These are phyloP conservation scores for Hedychridium roseum DNA, from an alignment of 2,888 invertebrate genomes.

Conservation along the genomic window DNA sequence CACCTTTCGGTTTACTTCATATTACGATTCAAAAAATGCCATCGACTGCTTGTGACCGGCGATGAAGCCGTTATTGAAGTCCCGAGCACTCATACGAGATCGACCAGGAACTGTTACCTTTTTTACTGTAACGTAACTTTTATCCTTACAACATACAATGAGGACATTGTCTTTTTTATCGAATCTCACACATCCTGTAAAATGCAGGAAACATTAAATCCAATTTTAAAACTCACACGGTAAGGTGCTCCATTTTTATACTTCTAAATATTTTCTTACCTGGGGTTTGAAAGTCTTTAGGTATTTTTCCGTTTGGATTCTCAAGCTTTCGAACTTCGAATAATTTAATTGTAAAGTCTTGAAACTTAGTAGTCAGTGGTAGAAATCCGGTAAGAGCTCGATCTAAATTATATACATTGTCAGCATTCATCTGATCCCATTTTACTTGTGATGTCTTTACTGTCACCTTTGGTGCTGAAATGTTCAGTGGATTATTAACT, in stretches of 20 bases:
- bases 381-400: constrained; percentile 75
- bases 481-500: too few relatives aligned
- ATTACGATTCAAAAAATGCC: constrained; percentile 9
- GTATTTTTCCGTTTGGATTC: constrained; percentile 14
- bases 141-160: constrained; percentile 73
- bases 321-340: constrained; percentile 65
- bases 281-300: constrained; percentile 35
- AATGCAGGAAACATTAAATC: constrained; percentile 9
- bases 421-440: constrained; percentile 73
- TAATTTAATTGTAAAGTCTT: constrained; percentile 71
- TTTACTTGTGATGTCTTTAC: constrained; percentile 70
- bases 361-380: constrained; percentile 71
- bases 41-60: constrained; percentile 65
- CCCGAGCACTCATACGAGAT: constrained; percentile 77
- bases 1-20: not conserved
- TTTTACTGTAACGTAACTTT: constrained; percentile 72
- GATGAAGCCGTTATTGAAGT: constrained; percentile 89
- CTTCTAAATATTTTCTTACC: constrained; percentile 37
- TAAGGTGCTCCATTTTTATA: too few relatives aligned
- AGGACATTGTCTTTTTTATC: constrained; percentile 69
- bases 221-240: not conserved
- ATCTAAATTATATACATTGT: constrained; percentile 74
- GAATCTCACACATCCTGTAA: constrained; percentile 70
- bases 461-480: constrained; percentile 79
- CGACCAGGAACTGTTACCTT: constrained; percentile 74